Conservation (phyloP, 2,113 vertebrate species). For the Calyptommatus sinebrachiatus region DNA sequence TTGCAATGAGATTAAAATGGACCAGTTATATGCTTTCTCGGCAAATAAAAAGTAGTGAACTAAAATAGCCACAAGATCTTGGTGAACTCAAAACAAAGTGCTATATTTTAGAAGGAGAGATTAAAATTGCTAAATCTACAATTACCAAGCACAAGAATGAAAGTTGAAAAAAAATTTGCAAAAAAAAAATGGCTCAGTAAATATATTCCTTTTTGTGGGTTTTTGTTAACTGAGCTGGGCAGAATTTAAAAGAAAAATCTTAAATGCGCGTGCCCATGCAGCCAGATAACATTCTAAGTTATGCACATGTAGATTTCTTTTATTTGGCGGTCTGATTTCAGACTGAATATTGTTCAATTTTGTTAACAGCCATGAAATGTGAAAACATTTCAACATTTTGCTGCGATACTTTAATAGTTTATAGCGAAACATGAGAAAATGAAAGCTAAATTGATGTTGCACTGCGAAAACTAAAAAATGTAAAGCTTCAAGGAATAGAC, state of each 20-base stretch:
- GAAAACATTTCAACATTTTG: no score
- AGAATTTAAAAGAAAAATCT: neutral
- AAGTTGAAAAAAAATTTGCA: neutral
- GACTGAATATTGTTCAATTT: neutral
- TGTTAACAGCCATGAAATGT: neutral
- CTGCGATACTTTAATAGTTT: neutral
- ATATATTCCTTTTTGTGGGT: neutral
- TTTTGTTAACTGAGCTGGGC: neutral
- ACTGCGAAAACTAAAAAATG: constrained; percentile 9
- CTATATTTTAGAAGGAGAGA: neutral
- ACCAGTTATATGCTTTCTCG: neutral
- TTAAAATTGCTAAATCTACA: neutral
- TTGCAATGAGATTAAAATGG: no score
- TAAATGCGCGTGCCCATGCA: neutral
- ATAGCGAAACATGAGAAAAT: neutral
- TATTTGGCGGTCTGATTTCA: neutral
- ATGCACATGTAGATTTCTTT: neutral
- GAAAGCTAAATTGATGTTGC: constrained; percentile 1
- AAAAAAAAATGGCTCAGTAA: neutral
- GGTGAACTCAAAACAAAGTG: neutral
- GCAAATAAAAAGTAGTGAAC: neutral
- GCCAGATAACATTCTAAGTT: neutral
- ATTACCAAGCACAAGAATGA: neutral
- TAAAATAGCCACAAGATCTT: neutral
- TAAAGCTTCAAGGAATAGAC: constrained; percentile 22